phyloP scores from a whole-genome alignment of 2,113 vertebrate genomes.

The Lipophrys pholis region DNA sequence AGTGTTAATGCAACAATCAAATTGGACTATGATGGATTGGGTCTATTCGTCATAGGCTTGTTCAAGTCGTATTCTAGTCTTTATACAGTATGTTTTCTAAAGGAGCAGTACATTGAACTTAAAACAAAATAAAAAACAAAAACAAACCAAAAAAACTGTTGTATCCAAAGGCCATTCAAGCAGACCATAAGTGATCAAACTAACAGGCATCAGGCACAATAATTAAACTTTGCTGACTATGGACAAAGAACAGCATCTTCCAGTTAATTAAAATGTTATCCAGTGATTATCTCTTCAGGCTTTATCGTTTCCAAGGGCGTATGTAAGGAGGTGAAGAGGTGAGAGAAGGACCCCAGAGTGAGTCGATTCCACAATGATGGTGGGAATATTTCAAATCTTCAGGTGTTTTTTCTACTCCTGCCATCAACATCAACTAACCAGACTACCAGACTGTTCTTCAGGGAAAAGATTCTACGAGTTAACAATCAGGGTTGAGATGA shows the following conservation, averaged over 20 bases:
- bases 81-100: too few relatives aligned
- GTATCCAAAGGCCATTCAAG: background rate
- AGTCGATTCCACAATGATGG: background rate
- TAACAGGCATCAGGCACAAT: background rate
- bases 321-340: background rate
- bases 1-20: background rate
- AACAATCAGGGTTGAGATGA: too few relatives aligned
- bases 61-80: too few relatives aligned
- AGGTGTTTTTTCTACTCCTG: background rate
- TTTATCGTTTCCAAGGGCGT: background rate
- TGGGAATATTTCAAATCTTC: background rate
- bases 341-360: background rate
- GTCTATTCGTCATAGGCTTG: slow-evolving; percentile 7
- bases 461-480: background rate
- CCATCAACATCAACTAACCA: background rate
- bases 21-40: slow-evolving; percentile 2
- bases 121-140: too few relatives aligned
- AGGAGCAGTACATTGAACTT: too few relatives aligned
- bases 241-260: too few relatives aligned
- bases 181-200: background rate
- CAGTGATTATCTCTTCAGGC: too few relatives aligned
- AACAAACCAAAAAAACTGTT: too few relatives aligned
- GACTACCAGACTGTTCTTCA: too few relatives aligned
- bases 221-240: too few relatives aligned
- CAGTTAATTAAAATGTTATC: too few relatives aligned